Base-by-base conservation (phyloP, 2,797 vertebrate species). In the Eulemur rubriventer region DNA sequence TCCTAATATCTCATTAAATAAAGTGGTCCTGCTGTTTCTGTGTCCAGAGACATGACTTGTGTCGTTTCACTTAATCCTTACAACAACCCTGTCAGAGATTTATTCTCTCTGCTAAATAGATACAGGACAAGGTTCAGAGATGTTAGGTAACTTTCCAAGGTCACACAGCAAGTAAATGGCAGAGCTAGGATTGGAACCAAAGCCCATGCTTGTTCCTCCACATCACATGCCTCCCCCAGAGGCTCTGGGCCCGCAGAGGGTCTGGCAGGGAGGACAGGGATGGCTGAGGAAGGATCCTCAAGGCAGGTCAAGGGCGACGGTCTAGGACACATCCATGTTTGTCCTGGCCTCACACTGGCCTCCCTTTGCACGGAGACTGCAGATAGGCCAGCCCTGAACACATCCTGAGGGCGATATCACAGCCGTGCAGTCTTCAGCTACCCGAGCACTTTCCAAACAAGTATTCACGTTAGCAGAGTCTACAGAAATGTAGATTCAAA, bases 11-110 rank as follows among this genome's bases (percentile, higher is more conserved):
- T 89, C 35, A 12, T 12, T 57, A 46, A 50, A 46, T 38, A 57
- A n/a, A 38, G 41, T 4, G 13, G 18, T 1, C 3, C 12, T 41
- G 61, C 35, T 63, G 7, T 69, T 48, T 55, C 33, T 10, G 38
- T 63, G 48, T 43, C 8, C 48, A 28, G 65, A 94, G 14, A 57
- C 11, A 35, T 33, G 20, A 13, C 70, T 11, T 48, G 4, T 22
- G n/a, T 50, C 70, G 79, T 75, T 94, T 82, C 52, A 43, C 30
- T 83, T 57, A 18, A 72, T 65, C 46, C 4, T 86, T 38, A 81
- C 18, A 48, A 50, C 2, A 41, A 46, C 4, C 4, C 4, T 26
- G 35, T 33, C 8, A 9, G 75, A 80, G n/a, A 43, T 50, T n/a
- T 43, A 72, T 6, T 41, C 22, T 67, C 16, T 50, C 22, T 0